A percentile compares a stretch with the other conserved stretches of the same genome.
Conservation (phyloP, 2,888 invertebrate genomes). For the Apamea sordens region DNA sequence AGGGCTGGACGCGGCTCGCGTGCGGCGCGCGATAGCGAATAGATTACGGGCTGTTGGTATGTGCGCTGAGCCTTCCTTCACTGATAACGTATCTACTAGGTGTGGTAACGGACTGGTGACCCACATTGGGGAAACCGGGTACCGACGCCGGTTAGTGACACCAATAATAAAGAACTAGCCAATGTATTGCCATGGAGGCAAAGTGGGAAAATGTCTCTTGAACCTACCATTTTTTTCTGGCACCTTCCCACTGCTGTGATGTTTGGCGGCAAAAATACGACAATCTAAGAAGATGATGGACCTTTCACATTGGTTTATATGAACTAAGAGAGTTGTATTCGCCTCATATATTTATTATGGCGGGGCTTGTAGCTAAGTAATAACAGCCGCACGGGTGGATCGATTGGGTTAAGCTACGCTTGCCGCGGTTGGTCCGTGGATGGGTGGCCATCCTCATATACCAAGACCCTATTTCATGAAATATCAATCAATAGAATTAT, state of each 20-base stretch:
- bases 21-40: constrained; percentile 80
- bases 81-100: constrained; percentile 8
- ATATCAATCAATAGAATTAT: too few relatives aligned
- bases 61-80: constrained; percentile 25
- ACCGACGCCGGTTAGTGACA: constrained; percentile 27
- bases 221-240: neutral
- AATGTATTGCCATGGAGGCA: neutral
- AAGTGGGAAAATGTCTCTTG: neutral
- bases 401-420: too few relatives aligned
- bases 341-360: too few relatives aligned
- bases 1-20: constrained; percentile 85
- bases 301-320: neutral
- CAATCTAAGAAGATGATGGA: neutral
- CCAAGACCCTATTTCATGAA: too few relatives aligned
- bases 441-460: too few relatives aligned
- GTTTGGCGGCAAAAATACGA: neutral
- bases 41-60: constrained; percentile 81
- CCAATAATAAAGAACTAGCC: constrained; percentile 1
- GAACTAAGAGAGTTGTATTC: too few relatives aligned
- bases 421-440: too few relatives aligned
- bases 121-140: constrained; percentile 6
- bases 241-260: neutral
- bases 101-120: constrained; percentile 20
- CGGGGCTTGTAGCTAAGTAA: too few relatives aligned
- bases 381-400: too few relatives aligned